Conservation (phyloP, 2,888 invertebrate species). For the Plagodis pulveraria region DNA sequence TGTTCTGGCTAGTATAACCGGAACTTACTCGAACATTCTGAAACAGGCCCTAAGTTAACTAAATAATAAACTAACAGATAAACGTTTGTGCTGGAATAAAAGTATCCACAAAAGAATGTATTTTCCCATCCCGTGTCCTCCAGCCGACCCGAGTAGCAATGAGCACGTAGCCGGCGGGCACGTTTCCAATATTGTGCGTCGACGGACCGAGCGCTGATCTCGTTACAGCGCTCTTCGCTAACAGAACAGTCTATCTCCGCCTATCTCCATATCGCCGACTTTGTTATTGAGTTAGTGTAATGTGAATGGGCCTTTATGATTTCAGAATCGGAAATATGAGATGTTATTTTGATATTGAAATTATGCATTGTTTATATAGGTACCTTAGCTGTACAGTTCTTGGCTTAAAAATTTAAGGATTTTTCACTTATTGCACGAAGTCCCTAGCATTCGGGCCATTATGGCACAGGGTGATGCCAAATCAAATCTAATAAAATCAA, state of each 20-base stretch:
- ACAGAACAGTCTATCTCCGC: constrained; percentile 18
- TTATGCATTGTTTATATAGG: neutral
- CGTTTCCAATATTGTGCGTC: constrained; percentile 50
- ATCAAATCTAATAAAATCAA: too few species aligned
- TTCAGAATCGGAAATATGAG: constrained; percentile 13
- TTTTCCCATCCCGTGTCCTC: constrained; percentile 1
- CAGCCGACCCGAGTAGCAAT: constrained; percentile 7
- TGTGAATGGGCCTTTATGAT: constrained; percentile 33
- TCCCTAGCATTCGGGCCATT: too few species aligned
- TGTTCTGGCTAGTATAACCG: too few species aligned
- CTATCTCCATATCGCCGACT: constrained; percentile 31
- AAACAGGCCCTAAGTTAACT: too few species aligned
- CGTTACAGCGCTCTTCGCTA: constrained; percentile 39
- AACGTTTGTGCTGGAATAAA: too few species aligned
- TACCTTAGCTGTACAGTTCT: too few species aligned
- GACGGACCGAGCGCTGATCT: constrained; percentile 48
- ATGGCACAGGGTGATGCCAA: too few species aligned
- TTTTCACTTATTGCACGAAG: too few species aligned
- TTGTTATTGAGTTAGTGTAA: constrained; percentile 31
- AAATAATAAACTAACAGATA: too few species aligned
- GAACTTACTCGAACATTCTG: too few species aligned
- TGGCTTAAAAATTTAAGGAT: too few species aligned
- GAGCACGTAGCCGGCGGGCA: constrained; percentile 38
- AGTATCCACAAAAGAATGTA: too few species aligned
- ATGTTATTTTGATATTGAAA: neutral